A percentile compares a stretch with the other conserved stretches of the same genome.
Evolutionary conservation across 2,888 invertebrate species (phyloP).

Genomic region (Amphipyra tragopoginis): DNA sequence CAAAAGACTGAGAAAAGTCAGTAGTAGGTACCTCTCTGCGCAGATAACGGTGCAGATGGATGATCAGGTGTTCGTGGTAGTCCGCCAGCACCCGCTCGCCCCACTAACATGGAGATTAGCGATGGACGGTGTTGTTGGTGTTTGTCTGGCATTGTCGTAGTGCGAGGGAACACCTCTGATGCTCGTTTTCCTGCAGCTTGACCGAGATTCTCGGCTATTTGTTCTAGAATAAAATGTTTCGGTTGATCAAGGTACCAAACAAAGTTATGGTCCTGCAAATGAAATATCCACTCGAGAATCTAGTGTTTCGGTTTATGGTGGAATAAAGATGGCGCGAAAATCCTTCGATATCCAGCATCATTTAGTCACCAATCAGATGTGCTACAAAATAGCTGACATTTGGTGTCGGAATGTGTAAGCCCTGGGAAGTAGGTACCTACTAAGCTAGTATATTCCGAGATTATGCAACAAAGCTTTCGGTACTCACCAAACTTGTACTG

Average conservation of each 20-base stretch:
- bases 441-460: too few species aligned
- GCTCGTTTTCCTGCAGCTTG: slow-evolving; percentile 79
- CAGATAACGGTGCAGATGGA: slow-evolving; percentile 74
- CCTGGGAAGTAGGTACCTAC: too few species aligned
- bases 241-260: background rate
- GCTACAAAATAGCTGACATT: too few species aligned
- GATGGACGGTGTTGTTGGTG: slow-evolving; percentile 84
- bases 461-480: too few species aligned
- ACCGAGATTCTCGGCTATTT: slow-evolving; percentile 80
- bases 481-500: slow-evolving; percentile 87
- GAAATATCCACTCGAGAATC: too few species aligned
- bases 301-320: too few species aligned
- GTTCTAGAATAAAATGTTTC: slow-evolving; percentile 65
- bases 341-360: too few species aligned
- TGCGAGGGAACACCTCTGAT: slow-evolving; percentile 89
- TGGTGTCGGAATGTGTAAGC: too few species aligned
- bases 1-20: too few species aligned
- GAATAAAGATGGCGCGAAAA: too few species aligned
- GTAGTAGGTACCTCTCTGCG: slow-evolving; percentile 8
- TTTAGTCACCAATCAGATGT: too few species aligned
- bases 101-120: slow-evolving; percentile 84
- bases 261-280: too few species aligned
- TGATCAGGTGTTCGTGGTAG: slow-evolving; percentile 83
- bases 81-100: slow-evolving; percentile 69
- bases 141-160: slow-evolving; percentile 71